Percentiles rank a stretch among this genome's conserved stretches.
These are phyloP conservation scores for Cervus canadensis DNA, from an alignment of 2,113 vertebrate genomes.

Conservation along the genomic window DNA sequence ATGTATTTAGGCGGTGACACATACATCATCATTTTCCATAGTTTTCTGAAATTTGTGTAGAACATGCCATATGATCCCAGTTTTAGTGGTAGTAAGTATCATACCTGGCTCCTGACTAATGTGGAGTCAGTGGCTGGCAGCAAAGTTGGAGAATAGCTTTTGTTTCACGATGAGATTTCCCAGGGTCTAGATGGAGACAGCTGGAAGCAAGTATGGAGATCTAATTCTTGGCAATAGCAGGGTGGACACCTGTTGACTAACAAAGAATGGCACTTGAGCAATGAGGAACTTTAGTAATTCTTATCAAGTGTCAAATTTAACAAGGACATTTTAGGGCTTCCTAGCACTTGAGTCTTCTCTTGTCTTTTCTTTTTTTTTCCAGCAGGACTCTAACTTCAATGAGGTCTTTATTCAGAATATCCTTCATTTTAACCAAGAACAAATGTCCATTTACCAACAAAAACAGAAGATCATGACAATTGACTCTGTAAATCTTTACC, in stretches of 20 bases:
- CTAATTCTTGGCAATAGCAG: not conserved
- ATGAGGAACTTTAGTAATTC: not conserved
- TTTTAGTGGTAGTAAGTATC: not conserved
- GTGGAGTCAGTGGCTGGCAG: not conserved
- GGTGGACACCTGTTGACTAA: not conserved
- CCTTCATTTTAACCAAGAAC: not conserved
- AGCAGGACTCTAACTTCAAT: not conserved
- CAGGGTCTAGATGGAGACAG: not conserved
- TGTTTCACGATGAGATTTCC: not conserved
- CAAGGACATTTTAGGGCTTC: not conserved
- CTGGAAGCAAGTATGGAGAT: not conserved
- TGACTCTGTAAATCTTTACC: not conserved
- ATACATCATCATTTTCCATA: not conserved
- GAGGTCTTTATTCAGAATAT: not conserved
- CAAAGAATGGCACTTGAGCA: not conserved
- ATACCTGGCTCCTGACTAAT: not conserved
- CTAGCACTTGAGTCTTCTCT: not conserved
- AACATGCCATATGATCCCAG: not conserved
- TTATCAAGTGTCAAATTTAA: not conserved
- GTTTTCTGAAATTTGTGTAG: not conserved
- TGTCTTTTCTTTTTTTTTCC: not conserved
- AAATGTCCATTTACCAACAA: not conserved
- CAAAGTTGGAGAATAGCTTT: not conserved
- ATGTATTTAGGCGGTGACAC: not conserved
- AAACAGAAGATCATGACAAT: not conserved